Evolutionary conservation across 2,797 vertebrate species (phyloP), one percentile per base, ranked within the genome.

Genomic region (Poeciliopsis infans): DNA sequence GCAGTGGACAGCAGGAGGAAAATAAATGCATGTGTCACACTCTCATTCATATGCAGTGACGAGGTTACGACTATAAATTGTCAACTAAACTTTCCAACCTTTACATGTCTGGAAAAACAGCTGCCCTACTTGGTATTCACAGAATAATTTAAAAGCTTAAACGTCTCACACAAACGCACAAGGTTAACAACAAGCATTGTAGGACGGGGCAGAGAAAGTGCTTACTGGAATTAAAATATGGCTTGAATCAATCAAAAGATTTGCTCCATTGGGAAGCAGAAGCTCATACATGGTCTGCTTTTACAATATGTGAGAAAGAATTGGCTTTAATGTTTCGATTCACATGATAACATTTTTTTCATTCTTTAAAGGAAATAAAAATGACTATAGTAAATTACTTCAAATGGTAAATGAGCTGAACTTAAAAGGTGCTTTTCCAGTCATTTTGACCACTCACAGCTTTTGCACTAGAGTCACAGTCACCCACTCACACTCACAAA

Each of bases 51-150:
- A 41, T 45, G 57, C 43, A 57, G 20, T 11, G 47, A 36, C 84
- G 16, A 82, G 33, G 53, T 77, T 74, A 18, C 71, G 5, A 1
- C 28, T 49, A 25, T 47, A 73, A 31, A 75, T 74, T 82, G 71
- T 36, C 15, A 55, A 46, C n/a, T 70, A 13, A 55, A 83, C 68
- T 73, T 85, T 77, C 45, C n/a, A 81, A 74, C 68, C 18, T 68
- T 70, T n/a, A 39, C 53, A 16, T 49, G 0, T 66, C 77, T 23
- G 10, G 72, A 64, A 69, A 69, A 75, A 75, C 39, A 43, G 28
- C 43, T 57, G 20, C 12, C 47, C 59, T 77, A 49, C 23, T 87
- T 84, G 45, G 46, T 68, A 75, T 74, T 82, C 78, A 57, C n/a
- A 76, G 33, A 57, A 59, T 16, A 11, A 69, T 3, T 41, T 25